These are phyloP conservation scores for cat (Felis catus) DNA, from an alignment of 2,113 vertebrate species.

Conservation along the genomic window F.catus_Fca126_mat1.0 CM031423.1:44475501-44476000, in stretches of 20 bases:
- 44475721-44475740: neutral
- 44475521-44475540: neutral
- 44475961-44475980: neutral
- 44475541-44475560: neutral
- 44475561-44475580: neutral
- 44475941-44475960: neutral
- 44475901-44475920: neutral
- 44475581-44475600: neutral
- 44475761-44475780: constrained; percentile 4
- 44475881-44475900: constrained; percentile 2
- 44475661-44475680: neutral
- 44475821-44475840: neutral
- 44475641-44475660: neutral
- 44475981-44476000: neutral
- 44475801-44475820: neutral
- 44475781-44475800: neutral
- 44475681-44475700: neutral
- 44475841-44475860: neutral
- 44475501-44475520: neutral
- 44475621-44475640: constrained; percentile 38
- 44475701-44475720: neutral
- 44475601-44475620: neutral
- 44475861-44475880: neutral
- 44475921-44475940: neutral
- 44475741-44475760: neutral